phyloP scores from a whole-genome alignment of 2,113 vertebrate species.

The Campylorhamphus procurvoides region DNA sequence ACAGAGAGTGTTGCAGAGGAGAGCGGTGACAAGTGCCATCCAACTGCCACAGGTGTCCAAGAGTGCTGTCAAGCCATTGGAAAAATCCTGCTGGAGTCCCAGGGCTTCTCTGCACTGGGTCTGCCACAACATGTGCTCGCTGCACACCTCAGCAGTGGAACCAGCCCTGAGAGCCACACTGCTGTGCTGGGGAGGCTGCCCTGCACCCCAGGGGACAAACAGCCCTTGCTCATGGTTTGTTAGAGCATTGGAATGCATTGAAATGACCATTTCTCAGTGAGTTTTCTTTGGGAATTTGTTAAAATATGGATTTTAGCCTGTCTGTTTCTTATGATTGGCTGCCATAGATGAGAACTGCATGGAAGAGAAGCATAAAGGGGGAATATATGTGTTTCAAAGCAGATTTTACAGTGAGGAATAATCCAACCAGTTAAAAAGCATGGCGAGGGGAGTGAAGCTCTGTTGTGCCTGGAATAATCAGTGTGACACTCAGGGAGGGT shows the following conservation, averaged over 20 bases:
- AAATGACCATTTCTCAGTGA: neutral
- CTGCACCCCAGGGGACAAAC: neutral
- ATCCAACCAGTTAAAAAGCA: neutral
- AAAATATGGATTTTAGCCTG: neutral
- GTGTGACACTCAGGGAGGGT: neutral
- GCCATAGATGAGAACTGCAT: neutral
- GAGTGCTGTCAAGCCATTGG: neutral
- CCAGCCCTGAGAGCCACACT: neutral
- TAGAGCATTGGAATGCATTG: neutral
- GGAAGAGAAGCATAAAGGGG: neutral
- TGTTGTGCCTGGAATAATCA: neutral
- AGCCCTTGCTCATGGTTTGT: neutral
- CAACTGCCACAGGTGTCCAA: neutral
- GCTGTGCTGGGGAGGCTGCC: neutral
- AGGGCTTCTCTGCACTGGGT: neutral
- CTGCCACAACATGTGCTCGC: neutral
- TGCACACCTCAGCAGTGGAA: too few species aligned
- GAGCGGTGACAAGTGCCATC: neutral
- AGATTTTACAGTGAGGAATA: neutral
- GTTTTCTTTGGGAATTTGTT: neutral
- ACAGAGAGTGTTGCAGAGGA: accelerated
- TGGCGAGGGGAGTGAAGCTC: accelerated
- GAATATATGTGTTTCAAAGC: neutral
- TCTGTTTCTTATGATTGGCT: neutral
- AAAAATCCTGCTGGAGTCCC: neutral